Conservation (phyloP, 1,140 invertebrate genomes). For the Dufourea novaeangliae region DNA sequence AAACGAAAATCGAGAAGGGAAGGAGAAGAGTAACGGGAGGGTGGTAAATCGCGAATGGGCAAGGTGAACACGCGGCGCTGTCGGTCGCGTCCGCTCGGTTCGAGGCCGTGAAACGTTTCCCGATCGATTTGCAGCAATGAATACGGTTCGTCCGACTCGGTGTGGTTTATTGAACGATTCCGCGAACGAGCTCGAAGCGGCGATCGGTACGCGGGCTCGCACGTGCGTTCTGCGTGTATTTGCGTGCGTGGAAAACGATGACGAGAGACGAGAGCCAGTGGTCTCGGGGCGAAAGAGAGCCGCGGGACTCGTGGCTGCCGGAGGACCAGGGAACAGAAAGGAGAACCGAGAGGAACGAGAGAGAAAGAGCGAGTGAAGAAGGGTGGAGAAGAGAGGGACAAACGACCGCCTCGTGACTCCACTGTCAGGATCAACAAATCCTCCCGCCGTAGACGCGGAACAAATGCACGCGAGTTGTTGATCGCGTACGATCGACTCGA, state of each 20-base stretch:
- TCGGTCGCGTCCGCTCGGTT: neutral
- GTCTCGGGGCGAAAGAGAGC: neutral
- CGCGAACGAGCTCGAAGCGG: slow-evolving; percentile 35
- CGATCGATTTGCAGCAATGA: slow-evolving; percentile 52
- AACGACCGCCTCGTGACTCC: slow-evolving; percentile 38
- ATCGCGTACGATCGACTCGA: slow-evolving; percentile 50
- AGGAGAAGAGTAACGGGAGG: neutral
- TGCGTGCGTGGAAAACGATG: slow-evolving; percentile 35
- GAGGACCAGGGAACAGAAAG: slow-evolving; percentile 6
- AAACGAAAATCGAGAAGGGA: neutral
- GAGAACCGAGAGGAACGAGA: too few species aligned
- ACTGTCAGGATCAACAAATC: slow-evolving; percentile 65
- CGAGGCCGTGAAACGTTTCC: slow-evolving; percentile 8
- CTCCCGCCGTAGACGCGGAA: slow-evolving; percentile 54
- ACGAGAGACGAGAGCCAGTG: slow-evolving; percentile 13
- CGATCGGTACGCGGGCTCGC: slow-evolving; percentile 23
- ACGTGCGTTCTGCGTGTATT: slow-evolving; percentile 41
- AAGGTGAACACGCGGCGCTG: too few species aligned
- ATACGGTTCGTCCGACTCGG: slow-evolving; percentile 15
- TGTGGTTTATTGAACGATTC: slow-evolving; percentile 54
- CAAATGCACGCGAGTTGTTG: slow-evolving; percentile 60
- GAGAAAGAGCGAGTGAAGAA: neutral
- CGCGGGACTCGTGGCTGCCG: neutral
- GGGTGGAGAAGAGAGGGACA: slow-evolving; percentile 14
- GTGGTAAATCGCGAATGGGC: neutral